A percentile compares a stretch with the other conserved stretches of the same genome.
phyloP scores from a whole-genome alignment of 2,797 vertebrate species.

The Helostoma temminkii region DNA sequence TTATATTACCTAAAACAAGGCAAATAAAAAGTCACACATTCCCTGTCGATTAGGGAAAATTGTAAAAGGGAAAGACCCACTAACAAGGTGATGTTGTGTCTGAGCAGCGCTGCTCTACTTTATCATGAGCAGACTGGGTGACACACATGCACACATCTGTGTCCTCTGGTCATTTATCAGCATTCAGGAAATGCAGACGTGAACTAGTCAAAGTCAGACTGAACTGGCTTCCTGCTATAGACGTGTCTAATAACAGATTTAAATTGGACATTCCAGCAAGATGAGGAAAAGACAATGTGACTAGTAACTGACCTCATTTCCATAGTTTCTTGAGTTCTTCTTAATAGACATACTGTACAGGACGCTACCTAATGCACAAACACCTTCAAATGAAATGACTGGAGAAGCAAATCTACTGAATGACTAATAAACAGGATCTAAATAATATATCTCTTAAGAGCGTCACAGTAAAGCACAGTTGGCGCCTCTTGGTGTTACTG shows the following conservation, averaged over 20 bases:
- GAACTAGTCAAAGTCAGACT: slow-evolving; percentile 25
- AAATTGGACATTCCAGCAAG: slow-evolving; percentile 16
- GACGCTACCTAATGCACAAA: background rate
- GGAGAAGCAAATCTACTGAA: slow-evolving; percentile 6
- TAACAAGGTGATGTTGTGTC: slow-evolving; percentile 41
- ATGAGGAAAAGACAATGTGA: slow-evolving; percentile 1
- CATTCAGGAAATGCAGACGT: slow-evolving; percentile 31
- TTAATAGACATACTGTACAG: background rate
- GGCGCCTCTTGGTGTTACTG: slow-evolving; percentile 12
- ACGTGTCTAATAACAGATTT: slow-evolving; percentile 25
- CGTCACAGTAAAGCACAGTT: slow-evolving; percentile 24
- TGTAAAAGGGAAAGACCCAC: slow-evolving; percentile 23
- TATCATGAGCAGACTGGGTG: slow-evolving; percentile 30
- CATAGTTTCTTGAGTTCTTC: background rate
- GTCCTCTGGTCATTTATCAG: slow-evolving; percentile 36
- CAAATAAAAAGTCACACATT: slow-evolving; percentile 14
- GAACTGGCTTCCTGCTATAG: slow-evolving; percentile 20
- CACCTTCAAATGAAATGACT: background rate
- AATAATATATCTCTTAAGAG: slow-evolving; percentile 12
- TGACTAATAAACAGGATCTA: slow-evolving; percentile 20
- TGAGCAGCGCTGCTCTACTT: slow-evolving; percentile 23
- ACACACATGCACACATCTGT: slow-evolving; percentile 41
- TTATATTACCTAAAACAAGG: background rate
- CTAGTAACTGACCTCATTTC: slow-evolving; percentile 5
- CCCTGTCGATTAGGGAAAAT: background rate